Percentiles rank a stretch among this genome's conserved stretches.
These are phyloP conservation scores for Alces alces DNA, from an alignment of 2,113 vertebrate genomes.

Conservation along the genomic window DNA sequence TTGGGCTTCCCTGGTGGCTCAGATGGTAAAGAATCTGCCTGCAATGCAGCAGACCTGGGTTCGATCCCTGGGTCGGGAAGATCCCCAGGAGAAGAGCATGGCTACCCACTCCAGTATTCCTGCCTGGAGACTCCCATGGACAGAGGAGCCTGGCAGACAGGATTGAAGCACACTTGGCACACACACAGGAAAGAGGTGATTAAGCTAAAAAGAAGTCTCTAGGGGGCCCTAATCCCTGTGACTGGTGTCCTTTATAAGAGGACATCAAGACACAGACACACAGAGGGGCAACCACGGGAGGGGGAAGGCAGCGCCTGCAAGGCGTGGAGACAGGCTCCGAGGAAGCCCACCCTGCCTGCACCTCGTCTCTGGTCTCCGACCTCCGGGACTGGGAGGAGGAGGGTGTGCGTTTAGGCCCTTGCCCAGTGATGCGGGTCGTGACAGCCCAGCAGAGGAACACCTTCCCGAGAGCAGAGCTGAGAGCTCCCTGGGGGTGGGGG, in stretches of 20 bases:
- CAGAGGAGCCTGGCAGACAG: background rate
- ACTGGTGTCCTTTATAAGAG: background rate
- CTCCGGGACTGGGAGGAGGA: too few species aligned
- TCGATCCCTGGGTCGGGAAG: background rate
- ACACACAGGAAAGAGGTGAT: background rate
- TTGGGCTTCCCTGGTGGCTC: too few species aligned
- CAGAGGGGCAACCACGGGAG: background rate
- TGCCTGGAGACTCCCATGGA: background rate
- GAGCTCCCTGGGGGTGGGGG: background rate
- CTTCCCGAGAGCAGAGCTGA: background rate
- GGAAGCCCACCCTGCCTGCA: background rate
- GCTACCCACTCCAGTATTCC: background rate
- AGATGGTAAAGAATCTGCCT: too few species aligned
- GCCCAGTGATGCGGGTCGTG: rapidly evolving
- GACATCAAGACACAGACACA: background rate
- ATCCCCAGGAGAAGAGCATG: background rate
- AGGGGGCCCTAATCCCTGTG: too few species aligned
- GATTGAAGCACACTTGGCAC: background rate
- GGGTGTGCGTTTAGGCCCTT: rapidly evolving
- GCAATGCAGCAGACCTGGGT: too few species aligned
- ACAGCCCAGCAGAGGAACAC: too few species aligned
- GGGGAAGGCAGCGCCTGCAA: rapidly evolving
- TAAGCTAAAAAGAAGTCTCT: background rate
- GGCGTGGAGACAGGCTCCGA: too few species aligned
- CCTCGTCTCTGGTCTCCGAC: background rate